Evolutionary conservation across 2,113 vertebrate genomes (phyloP), one percentile per base, ranked within the genome.

Genomic region (Lasiurus cinereus): DNA sequence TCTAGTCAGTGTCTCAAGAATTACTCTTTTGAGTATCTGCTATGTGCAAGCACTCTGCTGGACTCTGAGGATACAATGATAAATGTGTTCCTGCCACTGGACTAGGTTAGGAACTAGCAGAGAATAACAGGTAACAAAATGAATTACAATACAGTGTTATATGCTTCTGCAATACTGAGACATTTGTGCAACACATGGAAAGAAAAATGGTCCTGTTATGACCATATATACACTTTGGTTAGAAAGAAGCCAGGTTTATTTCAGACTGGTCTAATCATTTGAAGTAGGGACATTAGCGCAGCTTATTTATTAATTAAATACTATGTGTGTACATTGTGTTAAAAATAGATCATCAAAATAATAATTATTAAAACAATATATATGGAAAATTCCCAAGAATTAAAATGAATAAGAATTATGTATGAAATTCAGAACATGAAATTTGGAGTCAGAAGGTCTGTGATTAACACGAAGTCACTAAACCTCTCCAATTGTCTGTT

Each of bases 241-340:
- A 52, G 15, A 39, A 22, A 31, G 50, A 92, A 76, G 18, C 11
- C 29, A 93, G 14, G 4, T 48, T 70, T 83, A 46, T 84, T 94
- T 95, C n/a, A 90, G 22, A 50, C 22, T 78, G 15, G 1, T 69
- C n/a, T 89, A 67, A 69, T 93, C 46, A 89, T 67, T 95, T 80
- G 10, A 93, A 72, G 19, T 89, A 85, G 22, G 16, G 36, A 70
- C 6, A 27, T 31, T 72, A 19, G 22, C 1, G 12, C 2, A 48
- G 0, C 9, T 77, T 72, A 2, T 74, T 62, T 90, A 46, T 27
- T 89, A 64, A 46, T 27, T 89, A 64, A 88, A 31, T 73, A 22
- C 5, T 72, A 24, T 84, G 8, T 16, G 50, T 50, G 29, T 74
- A 5, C 22, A 62, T 59, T 84, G n/a, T 33, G 2, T 67, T 91